Conservation (phyloP, 2,797 vertebrate species). For the Microhierax caerulescens region DNA sequence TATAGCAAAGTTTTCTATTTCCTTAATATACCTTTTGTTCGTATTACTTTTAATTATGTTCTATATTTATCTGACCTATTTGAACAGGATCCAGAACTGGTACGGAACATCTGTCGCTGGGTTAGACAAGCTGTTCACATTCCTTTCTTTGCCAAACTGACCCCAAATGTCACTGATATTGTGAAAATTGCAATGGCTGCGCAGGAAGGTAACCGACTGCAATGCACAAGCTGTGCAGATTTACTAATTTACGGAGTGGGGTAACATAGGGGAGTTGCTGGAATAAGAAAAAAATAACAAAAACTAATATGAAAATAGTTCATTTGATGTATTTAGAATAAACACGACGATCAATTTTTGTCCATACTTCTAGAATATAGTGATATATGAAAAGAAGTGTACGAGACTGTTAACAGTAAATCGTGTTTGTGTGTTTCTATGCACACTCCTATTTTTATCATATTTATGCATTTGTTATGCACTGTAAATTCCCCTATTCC, state of each 20-base stretch:
- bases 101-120: constrained; percentile 97
- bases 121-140: constrained; percentile 87
- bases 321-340: neutral
- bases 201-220: constrained; percentile 82
- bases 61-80: constrained; percentile 79
- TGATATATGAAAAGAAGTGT: neutral
- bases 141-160: constrained; percentile 97
- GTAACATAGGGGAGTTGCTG: neutral
- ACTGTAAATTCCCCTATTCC: neutral
- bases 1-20: constrained; percentile 55
- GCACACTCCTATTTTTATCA: rapidly evolving
- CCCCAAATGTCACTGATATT: constrained; percentile 90
- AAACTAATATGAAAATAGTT: neutral
- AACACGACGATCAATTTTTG: neutral
- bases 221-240: neutral
- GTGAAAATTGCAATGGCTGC: constrained; percentile 90
- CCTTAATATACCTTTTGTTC: constrained; percentile 61
- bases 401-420: neutral
- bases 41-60: constrained; percentile 75
- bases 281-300: neutral
- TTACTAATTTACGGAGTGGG: neutral
- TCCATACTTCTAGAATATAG: neutral
- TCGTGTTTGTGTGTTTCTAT: neutral
- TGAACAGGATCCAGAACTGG: constrained; percentile 92
- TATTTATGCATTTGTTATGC: neutral